Evolutionary conservation across 2,797 vertebrate species (phyloP), one percentile per base, ranked within the genome.

Genomic region (Clamator glandarius): DNA sequence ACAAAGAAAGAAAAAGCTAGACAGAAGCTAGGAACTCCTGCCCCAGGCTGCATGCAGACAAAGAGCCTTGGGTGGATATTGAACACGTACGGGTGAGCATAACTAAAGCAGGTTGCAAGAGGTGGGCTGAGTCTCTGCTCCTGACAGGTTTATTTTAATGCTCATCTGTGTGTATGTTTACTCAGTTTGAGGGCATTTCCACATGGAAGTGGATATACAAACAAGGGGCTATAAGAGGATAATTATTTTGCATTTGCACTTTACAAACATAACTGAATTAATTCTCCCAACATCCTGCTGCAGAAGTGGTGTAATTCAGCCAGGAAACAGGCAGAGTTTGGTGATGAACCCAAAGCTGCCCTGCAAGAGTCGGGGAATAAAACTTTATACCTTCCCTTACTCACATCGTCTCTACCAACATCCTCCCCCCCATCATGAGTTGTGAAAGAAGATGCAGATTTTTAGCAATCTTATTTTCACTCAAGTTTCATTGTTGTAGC

Each of bases 1-100:
- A 89, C 86, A 87, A 95, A 95, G 76, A 95, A 93, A 95, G 86
- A 23, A 42, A 58, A 81, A 63, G 23, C 85, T 35, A 26, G 52
- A 9, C 12, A 84, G 59, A 81, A 73, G 78, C 57, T 21, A 31
- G 64, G 29, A 39, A n/a, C 59, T 86, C 79, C 79, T 93, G 88
- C 20, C 55, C 90, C 61, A 90, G 90, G 41, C 67, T 3, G 4
- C 33, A 35, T 0, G 3, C 42, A 68, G 70, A 51, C 8, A 35
- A 63, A 67, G 0, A 3, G 80, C 59, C 78, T 68, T 50, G 68
- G 77, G 72, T 70, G 36, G 50, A 12, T 64, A 24, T 4, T 6
- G 58, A 46, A 13, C 11, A 1, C 1, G 3, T 8, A 70, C 54
- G 33, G 57, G 69, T 8, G 12, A 85, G 41, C 36, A 28, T 0